Conservation (phyloP, 2,797 vertebrate species). For the Atherinosoma microstoma region DNA sequence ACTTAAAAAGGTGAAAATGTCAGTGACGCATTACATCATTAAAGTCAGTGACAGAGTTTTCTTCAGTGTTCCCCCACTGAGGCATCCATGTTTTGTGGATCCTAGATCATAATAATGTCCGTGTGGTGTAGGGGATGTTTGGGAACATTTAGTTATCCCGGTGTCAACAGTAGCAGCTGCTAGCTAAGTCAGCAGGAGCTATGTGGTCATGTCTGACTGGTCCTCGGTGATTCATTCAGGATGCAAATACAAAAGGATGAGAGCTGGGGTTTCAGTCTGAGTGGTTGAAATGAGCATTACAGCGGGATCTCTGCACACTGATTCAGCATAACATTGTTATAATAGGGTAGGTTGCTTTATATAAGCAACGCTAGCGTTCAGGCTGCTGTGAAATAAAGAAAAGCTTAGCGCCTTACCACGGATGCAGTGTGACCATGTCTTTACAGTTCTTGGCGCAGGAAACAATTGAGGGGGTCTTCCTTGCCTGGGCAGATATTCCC, state of each 20-base stretch:
- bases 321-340: neutral
- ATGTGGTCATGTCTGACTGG: slow-evolving; percentile 67
- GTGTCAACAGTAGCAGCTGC: slow-evolving; percentile 45
- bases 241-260: slow-evolving; percentile 72
- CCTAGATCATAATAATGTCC: neutral
- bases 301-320: neutral
- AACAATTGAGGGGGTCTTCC: slow-evolving; percentile 78
- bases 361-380: neutral
- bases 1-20: slow-evolving; percentile 45
- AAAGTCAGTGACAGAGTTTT: slow-evolving; percentile 45
- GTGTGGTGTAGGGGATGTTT: slow-evolving; percentile 29
- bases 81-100: slow-evolving; percentile 35
- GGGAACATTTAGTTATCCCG: neutral
- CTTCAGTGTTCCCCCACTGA: slow-evolving; percentile 2
- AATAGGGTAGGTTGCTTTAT: neutral
- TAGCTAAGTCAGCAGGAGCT: slow-evolving; percentile 36
- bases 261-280: slow-evolving; percentile 29
- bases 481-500: slow-evolving; percentile 50
- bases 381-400: slow-evolving; percentile 1
- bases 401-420: slow-evolving; percentile 75
- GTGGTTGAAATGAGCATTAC: slow-evolving; percentile 14
- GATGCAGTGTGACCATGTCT: slow-evolving; percentile 77
- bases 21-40: slow-evolving; percentile 73
- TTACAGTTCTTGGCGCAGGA: slow-evolving; percentile 84
- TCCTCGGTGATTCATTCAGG: slow-evolving; percentile 68